Base-by-base conservation (phyloP, 2,888 invertebrate genomes). In the Germaria angustata region DNA sequence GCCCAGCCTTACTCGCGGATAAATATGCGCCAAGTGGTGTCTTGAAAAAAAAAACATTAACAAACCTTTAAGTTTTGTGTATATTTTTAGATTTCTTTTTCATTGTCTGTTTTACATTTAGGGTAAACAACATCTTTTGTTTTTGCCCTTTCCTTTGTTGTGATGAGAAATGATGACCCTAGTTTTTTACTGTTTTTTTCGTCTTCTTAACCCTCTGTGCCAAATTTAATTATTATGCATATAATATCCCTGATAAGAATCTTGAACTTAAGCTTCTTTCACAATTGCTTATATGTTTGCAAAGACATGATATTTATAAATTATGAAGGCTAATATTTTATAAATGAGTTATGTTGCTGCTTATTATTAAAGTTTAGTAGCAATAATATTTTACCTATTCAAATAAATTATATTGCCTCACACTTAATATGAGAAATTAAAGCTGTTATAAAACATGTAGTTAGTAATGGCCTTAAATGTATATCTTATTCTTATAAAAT, bases 171-270 rank as follows among this genome's bases (percentile, higher is more conserved):
- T 57, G 69, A 53, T 79, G 69, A 75, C 69, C 79, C 82, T 36
- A 15, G 28, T 53, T 46, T 39, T 20, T 5, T 11, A n/a, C 13
- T 51, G 0, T 9, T 59, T 11, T 8, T 41, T 17, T 8, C 24
- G 17, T 36, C 53, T 53, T 15, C 41, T 82, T 75, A 75, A 75
- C 79, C 65, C 71, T 75, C 59, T 82, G 69, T 81, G 82, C 76
- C 82, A 82, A 82, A 79, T 82, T 82, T 82, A 82, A 82, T 82
- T 79, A 82, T 82, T 82, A 79, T 82, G 79, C 79, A 79, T 79
- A 82, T 82, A 71, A 82, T 82, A 79, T 79, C 75, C 39, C 28
- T 76, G 82, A 82, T 82, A 79, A 82, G 59, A 55, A 82, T 82
- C 82, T 66, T 61, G 5, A 76, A 75, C 66, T 82, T 82, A 79